Evolutionary conservation across 2,888 invertebrate genomes (phyloP), one percentile per base, ranked within the genome.

Genomic region (Caenorhabditis sp.): DNA sequence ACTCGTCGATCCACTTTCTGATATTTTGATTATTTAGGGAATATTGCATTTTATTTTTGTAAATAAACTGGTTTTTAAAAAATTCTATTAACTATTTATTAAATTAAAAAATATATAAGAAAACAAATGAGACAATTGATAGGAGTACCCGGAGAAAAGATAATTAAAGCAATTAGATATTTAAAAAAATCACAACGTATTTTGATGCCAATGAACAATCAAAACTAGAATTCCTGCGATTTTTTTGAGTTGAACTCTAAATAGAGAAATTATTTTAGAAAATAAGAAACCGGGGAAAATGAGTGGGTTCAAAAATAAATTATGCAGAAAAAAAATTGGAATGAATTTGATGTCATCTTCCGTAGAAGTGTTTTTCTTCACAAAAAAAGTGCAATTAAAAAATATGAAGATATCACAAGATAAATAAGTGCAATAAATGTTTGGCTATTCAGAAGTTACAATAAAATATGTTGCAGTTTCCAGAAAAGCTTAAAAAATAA

Each of bases 401-500:
- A 54, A 43, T 10, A 17, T 10, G 7, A 12, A 43, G 43, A 43
- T 43, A 43, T 43, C 43, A 63, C 67, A 58, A 68, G n/a, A 25
- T 26, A 31, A 58, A 50, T n/a, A 38, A 8, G 67, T 57, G 52
- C 59, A 14, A 26, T 12, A 43, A 54, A 49, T 26, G 27, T 43
- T 43, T 43, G 43, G 43, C 43, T 43, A 43, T 43, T 57, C 17
- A 20, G 31, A 31, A 25, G 8, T n/a, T n/a, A 52, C 49, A 21
- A 27, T 57, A n/a, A 59, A 43, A 10, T 1, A 31, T 38, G 49
- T 70, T 65, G 65, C n/a, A 61, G 21, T 7, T 31, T 10, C 4
- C 4, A 31, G 10, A 31, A 31, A 31, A 31, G 31, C 31, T 4
- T 36, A 65, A 65, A 38, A 70, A 62, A 59, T 23, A 52, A n/a